These are phyloP conservation scores for Benitochromis conjunctus DNA, from an alignment of 2,113 vertebrate genomes.

Conservation along the genomic window DNA sequence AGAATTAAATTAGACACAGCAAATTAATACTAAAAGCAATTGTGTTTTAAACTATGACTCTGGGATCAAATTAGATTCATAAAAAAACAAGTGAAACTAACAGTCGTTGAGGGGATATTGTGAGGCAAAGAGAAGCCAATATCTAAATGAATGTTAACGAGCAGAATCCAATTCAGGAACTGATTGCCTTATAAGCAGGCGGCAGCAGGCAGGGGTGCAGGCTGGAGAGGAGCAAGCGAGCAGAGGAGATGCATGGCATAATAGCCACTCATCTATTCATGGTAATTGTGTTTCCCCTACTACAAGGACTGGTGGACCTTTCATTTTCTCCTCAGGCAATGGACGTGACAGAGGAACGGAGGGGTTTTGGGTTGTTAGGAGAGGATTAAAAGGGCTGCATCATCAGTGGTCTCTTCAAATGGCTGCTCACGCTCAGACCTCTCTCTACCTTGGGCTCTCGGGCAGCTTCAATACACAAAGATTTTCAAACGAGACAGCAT, in stretches of 20 bases:
- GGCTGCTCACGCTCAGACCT: conserved; percentile 25
- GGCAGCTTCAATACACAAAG: not conserved
- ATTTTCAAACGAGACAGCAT: conserved; percentile 6
- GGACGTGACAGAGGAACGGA: conserved; percentile 36
- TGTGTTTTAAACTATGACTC: conserved; percentile 60
- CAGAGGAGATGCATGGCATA: conserved; percentile 44
- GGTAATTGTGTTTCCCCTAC: conserved; percentile 64
- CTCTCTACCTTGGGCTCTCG: not conserved
- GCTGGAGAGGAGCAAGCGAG: conserved; percentile 7
- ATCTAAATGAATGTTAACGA: conserved; percentile 69
- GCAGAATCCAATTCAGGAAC: conserved; percentile 52
- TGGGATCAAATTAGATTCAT: conserved; percentile 65
- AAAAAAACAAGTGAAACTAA: conserved; percentile 57
- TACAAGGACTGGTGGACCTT: conserved; percentile 61
- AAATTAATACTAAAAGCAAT: conserved; percentile 69
- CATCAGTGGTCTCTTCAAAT: conserved; percentile 41
- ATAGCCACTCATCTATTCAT: conserved; percentile 64
- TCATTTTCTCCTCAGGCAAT: conserved; percentile 56
- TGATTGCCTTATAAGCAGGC: conserved; percentile 61
- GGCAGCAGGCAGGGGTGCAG: conserved; percentile 11
- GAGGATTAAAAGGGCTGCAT: conserved; percentile 50
- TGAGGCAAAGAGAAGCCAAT: conserved; percentile 55
- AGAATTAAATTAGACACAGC: conserved; percentile 63
- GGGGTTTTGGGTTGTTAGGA: conserved; percentile 46
- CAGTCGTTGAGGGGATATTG: conserved; percentile 61